These are phyloP conservation scores for Dicyrtomina minuta DNA, from an alignment of 2,888 invertebrate species.

Conservation along the genomic window DNA sequence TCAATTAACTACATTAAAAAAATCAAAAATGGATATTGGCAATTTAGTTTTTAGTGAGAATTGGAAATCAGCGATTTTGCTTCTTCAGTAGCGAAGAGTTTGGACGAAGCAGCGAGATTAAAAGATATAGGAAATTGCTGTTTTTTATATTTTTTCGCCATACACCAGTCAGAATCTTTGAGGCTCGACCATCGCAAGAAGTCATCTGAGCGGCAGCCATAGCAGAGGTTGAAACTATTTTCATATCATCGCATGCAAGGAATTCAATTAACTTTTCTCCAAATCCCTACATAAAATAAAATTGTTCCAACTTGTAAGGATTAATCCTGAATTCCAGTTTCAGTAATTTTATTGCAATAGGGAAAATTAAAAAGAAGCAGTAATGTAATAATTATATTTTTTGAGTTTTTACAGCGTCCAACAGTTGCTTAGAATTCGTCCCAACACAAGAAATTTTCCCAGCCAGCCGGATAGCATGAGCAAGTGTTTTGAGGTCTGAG, in stretches of 20 bases:
- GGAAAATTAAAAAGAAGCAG: too few relatives aligned
- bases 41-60: too few relatives aligned
- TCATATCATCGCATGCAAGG: conserved; percentile 24
- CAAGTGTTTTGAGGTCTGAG: conserved; percentile 21
- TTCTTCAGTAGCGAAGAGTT: too few relatives aligned
- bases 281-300: conserved; percentile 21
- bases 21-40: too few relatives aligned
- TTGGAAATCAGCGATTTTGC: too few relatives aligned
- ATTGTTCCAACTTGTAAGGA: background rate
- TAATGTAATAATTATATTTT: too few relatives aligned
- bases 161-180: conserved; percentile 14
- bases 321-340: background rate
- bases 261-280: conserved; percentile 22
- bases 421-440: conserved; percentile 3
- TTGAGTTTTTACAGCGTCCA: conserved; percentile 30
- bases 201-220: conserved; percentile 35
- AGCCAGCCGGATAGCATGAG: conserved; percentile 17
- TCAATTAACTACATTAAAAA: background rate
- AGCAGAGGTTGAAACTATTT: conserved; percentile 34
- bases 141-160: too few relatives aligned
- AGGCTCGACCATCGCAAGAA: background rate
- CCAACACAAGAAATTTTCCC: conserved; percentile 29
- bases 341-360: too few relatives aligned
- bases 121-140: too few relatives aligned
- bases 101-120: too few relatives aligned